phyloP scores from a whole-genome alignment of 2,797 vertebrate species.

The Carapus acus region DNA sequence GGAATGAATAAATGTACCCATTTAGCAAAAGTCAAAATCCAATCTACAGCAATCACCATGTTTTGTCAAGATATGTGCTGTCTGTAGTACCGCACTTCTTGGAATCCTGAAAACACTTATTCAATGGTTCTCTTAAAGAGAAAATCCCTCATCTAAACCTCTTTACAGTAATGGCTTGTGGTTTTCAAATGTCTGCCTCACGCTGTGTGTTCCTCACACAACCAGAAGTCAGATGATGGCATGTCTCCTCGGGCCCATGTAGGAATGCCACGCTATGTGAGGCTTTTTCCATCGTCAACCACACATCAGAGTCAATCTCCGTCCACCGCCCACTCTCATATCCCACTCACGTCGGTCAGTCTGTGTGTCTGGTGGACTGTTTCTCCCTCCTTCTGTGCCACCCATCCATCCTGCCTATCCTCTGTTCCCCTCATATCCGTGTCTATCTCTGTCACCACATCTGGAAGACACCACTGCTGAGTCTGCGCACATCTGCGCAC shows the following conservation, averaged over 20 bases:
- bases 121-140: constrained; percentile 17
- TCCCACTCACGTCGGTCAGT: too few species aligned
- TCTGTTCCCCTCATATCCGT: constrained; percentile 46
- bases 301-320: constrained; percentile 27
- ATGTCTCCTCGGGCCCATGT: constrained; percentile 41
- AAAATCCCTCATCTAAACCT: constrained; percentile 32
- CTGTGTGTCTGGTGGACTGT: constrained; percentile 3
- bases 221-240: constrained; percentile 51
- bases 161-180: constrained; percentile 51
- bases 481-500: constrained; percentile 48
- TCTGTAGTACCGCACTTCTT: too few species aligned
- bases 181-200: constrained; percentile 32
- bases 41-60: too few species aligned
- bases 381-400: constrained; percentile 13
- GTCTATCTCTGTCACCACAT: constrained; percentile 57
- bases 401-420: constrained; percentile 31
- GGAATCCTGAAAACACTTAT: too few species aligned
- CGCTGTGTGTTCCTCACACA: constrained; percentile 36
- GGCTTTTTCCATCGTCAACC: constrained; percentile 42
- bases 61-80: too few species aligned
- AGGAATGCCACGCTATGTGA: constrained; percentile 36
- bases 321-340: constrained; percentile 24
- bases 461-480: constrained; percentile 44
- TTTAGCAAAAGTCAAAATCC: too few species aligned
- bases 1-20: too few species aligned